Evolutionary conservation across 92 coral and sea anemone genomes (phyloP), one percentile per base, ranked within the genome.

Genomic region (Nematostella vectensis): DNA sequence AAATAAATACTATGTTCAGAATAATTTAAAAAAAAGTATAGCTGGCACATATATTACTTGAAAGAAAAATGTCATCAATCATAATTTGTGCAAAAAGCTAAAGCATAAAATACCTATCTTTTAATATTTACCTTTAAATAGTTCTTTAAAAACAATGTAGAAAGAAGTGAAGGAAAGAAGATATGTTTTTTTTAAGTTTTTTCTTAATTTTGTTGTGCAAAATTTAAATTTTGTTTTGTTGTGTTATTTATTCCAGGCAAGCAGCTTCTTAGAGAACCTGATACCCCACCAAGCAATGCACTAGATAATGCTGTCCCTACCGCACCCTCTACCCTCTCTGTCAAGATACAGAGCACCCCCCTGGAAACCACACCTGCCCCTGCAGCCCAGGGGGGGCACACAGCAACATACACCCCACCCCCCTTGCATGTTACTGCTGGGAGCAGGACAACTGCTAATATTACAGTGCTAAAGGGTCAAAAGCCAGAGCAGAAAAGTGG

Each of bases 331-430:
- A 36, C 42, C 9, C 42, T 15, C 8, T 8, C 42, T 8, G 51
- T 45, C 11, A 19, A 45, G 51, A 4, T 45, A 8, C 9, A 45
- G 21, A 45, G 51, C 51, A 45, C 51, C 51, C 23, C 51, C 51
- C 51, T 45, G 12, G 23, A 45, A 45, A 45, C 51, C 4, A 17
- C 23, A 9, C 11, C 23, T 4, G 11, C 18, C 18, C 51, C 23
- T 11, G 51, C 18, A 45, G 51, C 18, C 23, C 51, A 45, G 51
- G 51, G 18, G 51, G 23, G 51, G 23, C 18, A 6, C 23, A 45
- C 51, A 45, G 51, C 17, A 45, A 45, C 51, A 45, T 17, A 11
- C 4, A 6, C 12, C 9, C 9, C 4, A 6, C 11, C 21, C 21
- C 9, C 17, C 18, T 22, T 45, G 51, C 23, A 19, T 11, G 51